A percentile compares a stretch with the other conserved stretches of the same genome.
These are phyloP conservation scores for Eupsittula cactorum DNA, from an alignment of 2,113 vertebrate species.

Conservation along the genomic window DNA sequence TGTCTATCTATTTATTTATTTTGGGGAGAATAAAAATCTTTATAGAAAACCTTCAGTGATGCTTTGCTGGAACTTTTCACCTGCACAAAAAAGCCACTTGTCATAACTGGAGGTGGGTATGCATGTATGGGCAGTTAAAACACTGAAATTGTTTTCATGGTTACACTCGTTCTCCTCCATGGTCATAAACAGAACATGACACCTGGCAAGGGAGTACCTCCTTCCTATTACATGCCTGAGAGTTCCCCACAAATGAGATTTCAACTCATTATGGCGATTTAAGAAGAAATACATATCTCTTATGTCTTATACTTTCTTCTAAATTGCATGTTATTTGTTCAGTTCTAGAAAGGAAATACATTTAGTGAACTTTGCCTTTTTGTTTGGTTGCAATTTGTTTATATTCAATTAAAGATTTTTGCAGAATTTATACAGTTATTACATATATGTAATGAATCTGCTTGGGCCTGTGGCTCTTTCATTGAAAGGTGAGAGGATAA, in stretches of 20 bases:
- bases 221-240: not conserved
- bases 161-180: not conserved
- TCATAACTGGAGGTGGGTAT: not conserved
- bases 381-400: not conserved
- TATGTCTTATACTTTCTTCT: not conserved
- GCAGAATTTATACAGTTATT: not conserved
- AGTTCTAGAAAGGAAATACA: not conserved
- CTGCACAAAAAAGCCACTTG: not conserved
- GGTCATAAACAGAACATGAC: not conserved
- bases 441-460: not conserved
- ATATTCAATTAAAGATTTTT: not conserved
- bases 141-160: fast-evolving
- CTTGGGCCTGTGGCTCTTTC: not conserved
- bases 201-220: not conserved
- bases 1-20: too few relatives aligned
- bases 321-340: not conserved
- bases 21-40: not conserved
- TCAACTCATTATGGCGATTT: not conserved
- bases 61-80: not conserved
- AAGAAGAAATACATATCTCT: not conserved
- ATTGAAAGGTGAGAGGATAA: not conserved
- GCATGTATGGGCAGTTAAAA: not conserved
- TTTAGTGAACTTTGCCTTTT: not conserved
- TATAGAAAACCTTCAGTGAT: not conserved
- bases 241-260: not conserved